Percentiles rank a stretch among this genome's conserved stretches.
Conservation (phyloP, 92 coral and sea anemone genomes). For the Meandrina meandrites region DNA sequence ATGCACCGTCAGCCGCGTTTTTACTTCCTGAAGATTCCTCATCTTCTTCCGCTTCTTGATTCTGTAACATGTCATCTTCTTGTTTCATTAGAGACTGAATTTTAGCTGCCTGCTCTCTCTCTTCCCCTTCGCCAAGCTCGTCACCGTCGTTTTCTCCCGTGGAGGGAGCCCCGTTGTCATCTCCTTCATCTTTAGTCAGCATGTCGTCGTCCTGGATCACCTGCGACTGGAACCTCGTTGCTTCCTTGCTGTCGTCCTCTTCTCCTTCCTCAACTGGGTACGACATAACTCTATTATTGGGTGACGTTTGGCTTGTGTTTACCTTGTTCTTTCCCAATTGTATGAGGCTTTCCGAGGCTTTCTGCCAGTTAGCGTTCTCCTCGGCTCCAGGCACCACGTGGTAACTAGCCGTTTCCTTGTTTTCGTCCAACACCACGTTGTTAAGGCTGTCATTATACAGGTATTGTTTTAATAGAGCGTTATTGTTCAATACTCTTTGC, state of each 20-base stretch:
- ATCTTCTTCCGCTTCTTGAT: constrained; percentile 20
- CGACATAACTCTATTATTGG: not conserved
- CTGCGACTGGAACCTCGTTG: constrained; percentile 25
- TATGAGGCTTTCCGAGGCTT: constrained; percentile 28
- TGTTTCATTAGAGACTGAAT: constrained; percentile 44
- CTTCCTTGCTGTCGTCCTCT: constrained; percentile 38
- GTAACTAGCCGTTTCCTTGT: constrained; percentile 58
- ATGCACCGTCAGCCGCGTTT: not conserved
- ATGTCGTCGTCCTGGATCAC: constrained; percentile 35
- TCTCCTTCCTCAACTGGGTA: not conserved
- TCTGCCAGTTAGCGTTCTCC: constrained; percentile 44
- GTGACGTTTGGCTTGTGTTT: constrained; percentile 7
- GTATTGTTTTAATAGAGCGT: constrained; percentile 51
- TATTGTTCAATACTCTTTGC: constrained; percentile 51
- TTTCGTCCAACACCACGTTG: constrained; percentile 55
- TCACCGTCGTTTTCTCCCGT: constrained; percentile 19
- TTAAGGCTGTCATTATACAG: constrained; percentile 53
- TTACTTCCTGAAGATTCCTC: constrained; percentile 28
- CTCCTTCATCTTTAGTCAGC: constrained; percentile 31
- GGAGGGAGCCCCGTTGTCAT: constrained; percentile 1
- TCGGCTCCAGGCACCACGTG: constrained; percentile 37
- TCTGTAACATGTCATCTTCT: constrained; percentile 41
- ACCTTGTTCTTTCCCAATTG: constrained; percentile 12
- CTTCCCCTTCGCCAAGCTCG: constrained; percentile 20
- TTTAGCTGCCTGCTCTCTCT: constrained; percentile 30